These are phyloP conservation scores for Mesodorylaimus sp. DNA, from an alignment of 2,888 invertebrate genomes.

Conservation along the genomic window DNA sequence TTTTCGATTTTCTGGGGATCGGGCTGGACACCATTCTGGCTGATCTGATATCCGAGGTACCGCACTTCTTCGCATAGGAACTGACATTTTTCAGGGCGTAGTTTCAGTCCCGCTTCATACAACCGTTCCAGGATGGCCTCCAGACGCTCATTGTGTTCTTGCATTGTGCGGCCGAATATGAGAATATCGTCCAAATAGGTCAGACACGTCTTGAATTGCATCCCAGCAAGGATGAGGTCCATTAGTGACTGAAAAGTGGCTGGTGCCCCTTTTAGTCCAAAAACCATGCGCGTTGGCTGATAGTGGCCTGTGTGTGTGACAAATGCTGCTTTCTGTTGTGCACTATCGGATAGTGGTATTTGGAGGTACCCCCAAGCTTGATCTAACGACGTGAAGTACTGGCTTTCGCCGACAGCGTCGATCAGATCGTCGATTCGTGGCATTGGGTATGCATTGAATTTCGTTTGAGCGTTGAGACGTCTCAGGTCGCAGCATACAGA, in stretches of 20 bases:
- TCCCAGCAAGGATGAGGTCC: neutral
- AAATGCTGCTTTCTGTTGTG: slow-evolving; percentile 12
- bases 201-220: neutral
- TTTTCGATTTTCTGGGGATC: slow-evolving; percentile 2
- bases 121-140: slow-evolving; percentile 2
- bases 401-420: neutral
- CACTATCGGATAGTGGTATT: slow-evolving; percentile 9
- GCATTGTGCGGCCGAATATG: neutral
- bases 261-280: slow-evolving; percentile 13
- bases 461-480: too few relatives aligned
- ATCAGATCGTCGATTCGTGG: slow-evolving; percentile 1
- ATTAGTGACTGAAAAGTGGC: slow-evolving; percentile 13
- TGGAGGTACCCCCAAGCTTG: slow-evolving; percentile 8
- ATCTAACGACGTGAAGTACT: slow-evolving; percentile 9
- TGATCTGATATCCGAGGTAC: slow-evolving; percentile 4
- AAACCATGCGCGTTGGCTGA: slow-evolving; percentile 13
- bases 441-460: slow-evolving; percentile 3
- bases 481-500: too few relatives aligned
- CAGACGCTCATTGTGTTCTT: neutral
- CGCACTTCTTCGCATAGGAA: neutral
- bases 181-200: slow-evolving; percentile 9
- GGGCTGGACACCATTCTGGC: too few relatives aligned
- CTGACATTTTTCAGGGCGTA: slow-evolving; percentile 2
- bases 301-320: slow-evolving; percentile 11
- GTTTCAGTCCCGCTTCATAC: neutral